phyloP scores from a whole-genome alignment of 2,888 invertebrate species.

The Andrena marginata region DNA sequence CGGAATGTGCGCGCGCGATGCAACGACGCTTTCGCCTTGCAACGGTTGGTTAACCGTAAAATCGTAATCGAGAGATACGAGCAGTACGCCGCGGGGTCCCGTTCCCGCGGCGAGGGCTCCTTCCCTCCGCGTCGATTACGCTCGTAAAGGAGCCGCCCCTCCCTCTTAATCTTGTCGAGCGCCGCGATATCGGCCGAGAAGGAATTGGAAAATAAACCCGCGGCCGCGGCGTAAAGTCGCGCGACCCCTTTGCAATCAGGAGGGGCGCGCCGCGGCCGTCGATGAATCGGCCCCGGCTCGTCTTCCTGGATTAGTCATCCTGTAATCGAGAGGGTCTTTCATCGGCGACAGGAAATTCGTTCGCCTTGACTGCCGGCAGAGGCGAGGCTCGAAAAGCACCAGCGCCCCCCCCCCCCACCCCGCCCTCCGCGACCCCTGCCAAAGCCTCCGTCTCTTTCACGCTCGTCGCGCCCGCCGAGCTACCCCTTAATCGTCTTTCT shows the following conservation, averaged over 20 bases:
- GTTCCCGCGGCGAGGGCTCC: not conserved
- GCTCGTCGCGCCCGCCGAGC: not conserved
- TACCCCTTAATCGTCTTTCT: constrained; percentile 49
- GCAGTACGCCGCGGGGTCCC: not conserved
- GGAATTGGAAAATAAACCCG: not conserved
- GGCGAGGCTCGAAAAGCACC: constrained; percentile 40
- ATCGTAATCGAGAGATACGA: constrained; percentile 11
- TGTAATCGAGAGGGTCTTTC: constrained; percentile 45
- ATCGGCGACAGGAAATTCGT: constrained; percentile 53
- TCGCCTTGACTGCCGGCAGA: constrained; percentile 30
- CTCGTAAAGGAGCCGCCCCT: constrained; percentile 7
- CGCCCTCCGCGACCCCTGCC: not conserved
- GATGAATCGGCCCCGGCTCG: constrained; percentile 35
- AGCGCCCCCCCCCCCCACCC: too few relatives aligned
- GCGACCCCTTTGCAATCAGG: not conserved
- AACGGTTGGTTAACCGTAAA: constrained; percentile 12
- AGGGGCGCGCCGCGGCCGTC: constrained; percentile 15
- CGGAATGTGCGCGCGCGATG: not conserved
- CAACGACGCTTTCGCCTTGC: not conserved
- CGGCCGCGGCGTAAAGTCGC: not conserved
- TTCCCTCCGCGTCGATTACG: not conserved
- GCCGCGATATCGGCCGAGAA: not conserved
- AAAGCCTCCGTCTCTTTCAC: not conserved
- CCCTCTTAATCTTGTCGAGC: not conserved
- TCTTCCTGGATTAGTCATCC: constrained; percentile 59